Evolutionary conservation across 1,140 invertebrate genomes (phyloP).

Genomic region (Bombus waltoni): DNA sequence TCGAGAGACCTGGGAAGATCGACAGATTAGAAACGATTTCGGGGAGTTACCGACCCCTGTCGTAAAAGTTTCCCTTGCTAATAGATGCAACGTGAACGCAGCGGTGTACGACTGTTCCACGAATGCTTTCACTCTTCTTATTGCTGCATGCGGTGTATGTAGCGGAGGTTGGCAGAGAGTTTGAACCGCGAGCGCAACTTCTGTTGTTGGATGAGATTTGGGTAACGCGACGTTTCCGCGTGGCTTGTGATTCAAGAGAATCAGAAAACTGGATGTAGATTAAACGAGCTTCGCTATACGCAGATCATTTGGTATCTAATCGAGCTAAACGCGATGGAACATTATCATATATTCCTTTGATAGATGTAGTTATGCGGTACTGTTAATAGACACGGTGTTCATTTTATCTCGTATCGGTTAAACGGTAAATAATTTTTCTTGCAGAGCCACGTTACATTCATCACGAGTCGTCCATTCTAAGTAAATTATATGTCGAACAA

Average conservation of each 20-base stretch:
- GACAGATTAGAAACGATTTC: constrained; percentile 12
- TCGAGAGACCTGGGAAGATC: neutral
- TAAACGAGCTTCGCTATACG: neutral
- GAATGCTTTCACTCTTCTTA: neutral
- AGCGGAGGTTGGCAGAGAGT: neutral
- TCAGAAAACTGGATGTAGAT: neutral
- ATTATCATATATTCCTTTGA: too few relatives aligned
- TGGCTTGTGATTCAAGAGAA: neutral
- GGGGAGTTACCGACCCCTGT: neutral
- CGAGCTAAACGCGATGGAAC: too few relatives aligned
- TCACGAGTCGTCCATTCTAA: too few relatives aligned
- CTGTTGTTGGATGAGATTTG: neutral
- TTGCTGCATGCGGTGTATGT: neutral
- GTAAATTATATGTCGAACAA: too few relatives aligned
- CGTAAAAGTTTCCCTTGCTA: constrained; percentile 12
- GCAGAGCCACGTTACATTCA: too few relatives aligned
- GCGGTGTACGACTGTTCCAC: neutral
- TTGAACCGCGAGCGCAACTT: neutral
- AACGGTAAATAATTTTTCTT: too few relatives aligned
- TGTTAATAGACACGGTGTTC: too few relatives aligned
- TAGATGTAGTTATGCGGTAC: too few relatives aligned
- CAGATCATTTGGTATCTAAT: too few relatives aligned
- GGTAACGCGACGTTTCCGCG: neutral
- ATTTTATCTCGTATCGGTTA: too few relatives aligned
- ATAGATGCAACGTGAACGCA: neutral